Evolutionary conservation across 1,140 invertebrate genomes (phyloP), one percentile per base, ranked within the genome.

Genomic region (Doryteuthis pealeii): DNA sequence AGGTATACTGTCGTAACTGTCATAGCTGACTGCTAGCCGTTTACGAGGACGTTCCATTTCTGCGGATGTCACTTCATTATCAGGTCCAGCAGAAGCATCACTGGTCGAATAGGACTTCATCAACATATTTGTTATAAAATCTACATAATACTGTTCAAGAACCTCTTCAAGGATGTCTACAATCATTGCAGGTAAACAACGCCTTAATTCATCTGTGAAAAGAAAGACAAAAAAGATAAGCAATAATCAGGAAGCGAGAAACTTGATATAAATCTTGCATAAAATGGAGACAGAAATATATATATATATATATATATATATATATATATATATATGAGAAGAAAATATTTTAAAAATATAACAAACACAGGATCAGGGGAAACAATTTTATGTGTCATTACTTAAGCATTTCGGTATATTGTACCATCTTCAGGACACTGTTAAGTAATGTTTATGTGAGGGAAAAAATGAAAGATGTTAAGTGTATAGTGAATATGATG

Each of bases 111-210:
- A 77, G 71, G 79, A 76, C 40, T 77, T 78, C 35, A 83, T 75
- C 62, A 84, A 78, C 79, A 84, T 81, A 26, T 82, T 79, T 14
- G 79, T 78, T 30, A 84, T 78, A 40, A 80, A 81, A n/a, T 83
- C 81, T n/a, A 83, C 71, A 43, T 83, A 80, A 35, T 83, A 80
- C 65, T 81, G 76, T 32, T 85, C 81, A 45, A 84, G 77, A 62
- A 83, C 82, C 33, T 82, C 80, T 71, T 85, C 83, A 26, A 85
- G 66, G 26, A 85, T 81, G 30, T 85, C 84, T 35, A 85, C 79
- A 26, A 85, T 82, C 72, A 85, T 82, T n/a, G 75, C 76, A 3
- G 83, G 82, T 22, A 84, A 67, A 30, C 80, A 75, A 31, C 82
- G 78, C 45, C 79, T 83, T 65, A 85, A 70, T 70, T 85, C 83